phyloP scores from a whole-genome alignment of 2,113 vertebrate species.

The Boulengeromyrus knoepffleri region DNA sequence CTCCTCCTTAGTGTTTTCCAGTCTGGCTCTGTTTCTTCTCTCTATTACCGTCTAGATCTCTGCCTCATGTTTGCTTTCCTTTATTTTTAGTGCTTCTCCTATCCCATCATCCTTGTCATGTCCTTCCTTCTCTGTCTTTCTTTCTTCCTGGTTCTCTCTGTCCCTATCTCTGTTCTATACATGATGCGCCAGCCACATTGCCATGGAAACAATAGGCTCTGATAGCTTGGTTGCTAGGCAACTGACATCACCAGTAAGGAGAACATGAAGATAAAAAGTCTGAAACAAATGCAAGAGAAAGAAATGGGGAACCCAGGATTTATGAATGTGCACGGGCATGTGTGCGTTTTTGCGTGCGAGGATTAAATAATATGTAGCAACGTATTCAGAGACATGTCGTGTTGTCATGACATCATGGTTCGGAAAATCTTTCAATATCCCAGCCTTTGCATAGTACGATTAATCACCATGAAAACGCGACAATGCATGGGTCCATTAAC shows the following conservation, averaged over 20 bases:
- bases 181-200: conserved; percentile 19
- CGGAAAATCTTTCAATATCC: neutral
- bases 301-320: conserved; percentile 13
- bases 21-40: neutral
- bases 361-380: neutral
- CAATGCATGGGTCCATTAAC: neutral
- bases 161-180: conserved; percentile 19
- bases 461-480: neutral
- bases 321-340: conserved; percentile 1
- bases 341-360: neutral
- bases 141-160: conserved; percentile 8
- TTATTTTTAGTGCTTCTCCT: neutral
- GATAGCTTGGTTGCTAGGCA: conserved; percentile 69
- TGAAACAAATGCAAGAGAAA: conserved; percentile 51
- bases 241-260: conserved; percentile 70
- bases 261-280: conserved; percentile 66
- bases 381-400: neutral
- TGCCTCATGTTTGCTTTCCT: neutral
- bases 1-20: neutral
- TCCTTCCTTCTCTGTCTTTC: conserved; percentile 10
- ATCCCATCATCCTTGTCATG: conserved; percentile 11
- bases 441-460: neutral
- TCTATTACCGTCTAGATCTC: neutral
- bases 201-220: conserved; percentile 61
- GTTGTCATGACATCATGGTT: neutral